phyloP scores from a whole-genome alignment of 1,140 invertebrate species.

The Cecropterus lyciades region DNA sequence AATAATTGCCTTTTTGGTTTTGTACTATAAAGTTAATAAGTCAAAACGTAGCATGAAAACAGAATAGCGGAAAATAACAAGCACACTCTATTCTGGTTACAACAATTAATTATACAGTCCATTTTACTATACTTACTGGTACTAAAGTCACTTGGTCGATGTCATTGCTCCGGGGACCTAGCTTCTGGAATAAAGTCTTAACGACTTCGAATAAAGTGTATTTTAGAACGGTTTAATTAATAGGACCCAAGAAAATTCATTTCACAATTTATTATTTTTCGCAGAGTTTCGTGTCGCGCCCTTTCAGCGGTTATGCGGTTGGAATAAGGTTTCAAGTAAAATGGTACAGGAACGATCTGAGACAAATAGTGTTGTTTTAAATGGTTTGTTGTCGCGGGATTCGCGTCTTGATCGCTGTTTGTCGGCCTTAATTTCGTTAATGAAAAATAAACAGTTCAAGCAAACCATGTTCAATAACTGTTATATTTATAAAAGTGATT shows the following conservation, averaged over 20 bases:
- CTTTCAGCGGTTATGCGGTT: background rate
- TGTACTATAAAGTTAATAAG: too few species aligned
- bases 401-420: constrained; percentile 20
- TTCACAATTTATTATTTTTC: constrained; percentile 29
- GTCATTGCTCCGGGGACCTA: constrained; percentile 2
- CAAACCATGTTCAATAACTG: background rate
- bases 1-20: too few species aligned
- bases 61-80: constrained; percentile 4
- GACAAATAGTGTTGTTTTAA: constrained; percentile 30
- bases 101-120: constrained; percentile 24
- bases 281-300: background rate
- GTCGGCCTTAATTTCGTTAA: constrained; percentile 25
- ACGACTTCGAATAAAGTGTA: constrained; percentile 6
- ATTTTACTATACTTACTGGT: constrained; percentile 12
- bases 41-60: background rate
- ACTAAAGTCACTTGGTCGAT: background rate
- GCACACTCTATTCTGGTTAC: constrained; percentile 2
- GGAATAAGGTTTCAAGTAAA: constrained; percentile 4
- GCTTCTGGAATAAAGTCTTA: constrained; percentile 1
- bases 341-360: background rate
- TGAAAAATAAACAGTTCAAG: constrained; percentile 29
- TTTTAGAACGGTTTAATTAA: constrained; percentile 21
- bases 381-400: constrained; percentile 1
- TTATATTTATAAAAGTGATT: too few species aligned
- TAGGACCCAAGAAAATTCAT: constrained; percentile 25